Base-by-base conservation (phyloP, 1,140 invertebrate genomes). In the Gyrodactylus bullatarudis region DNA sequence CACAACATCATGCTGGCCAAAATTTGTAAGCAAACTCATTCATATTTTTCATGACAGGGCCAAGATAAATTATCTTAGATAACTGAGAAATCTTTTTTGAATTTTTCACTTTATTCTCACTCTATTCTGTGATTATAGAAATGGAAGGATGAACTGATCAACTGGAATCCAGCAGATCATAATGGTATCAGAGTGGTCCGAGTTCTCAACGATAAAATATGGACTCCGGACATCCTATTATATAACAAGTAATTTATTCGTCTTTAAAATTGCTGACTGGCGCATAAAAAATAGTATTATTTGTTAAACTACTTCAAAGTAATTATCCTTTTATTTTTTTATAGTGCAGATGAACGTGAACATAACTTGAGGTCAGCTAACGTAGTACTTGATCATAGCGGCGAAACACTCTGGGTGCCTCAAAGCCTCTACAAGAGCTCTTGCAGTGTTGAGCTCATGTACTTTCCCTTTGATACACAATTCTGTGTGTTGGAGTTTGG, bases 361-460 rank as follows among this genome's bases (percentile, higher is more conserved):
- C 80, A 82, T 75, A 80, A 80, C 23, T 79, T 91, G 74, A 96
- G 93, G 81, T 92, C 93, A 81, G 92, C 89, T 68, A 95, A 96
- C 84, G 89, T 94, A 0, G 84, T 96, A 16, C 91, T 97, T 76
- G 92, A 93, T 80, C 87, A 87, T 1, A 87, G 87, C 75, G 91
- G 91, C 16, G 86, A 89, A 82, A 88, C 96, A 0, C 83, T 94
- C 34, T 96, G 92, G 92, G 89, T 98, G 23, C 95, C 94, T 0
- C 94, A 93, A 23, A 92, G 93, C 54, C 98, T 98, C 79, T 98
- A 96, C 81, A 86, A 98, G 86, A 94, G 90, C 81, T 95, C 92
- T 68, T 99, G 95, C 81, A 94, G 90, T 21, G 98, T 98, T 76
- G 93, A 97, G 81, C 93, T 99, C 68, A 91, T 89, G 69, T 96